phyloP scores from a whole-genome alignment of 1,140 invertebrate genomes.

The Atta cephalotes region DNA sequence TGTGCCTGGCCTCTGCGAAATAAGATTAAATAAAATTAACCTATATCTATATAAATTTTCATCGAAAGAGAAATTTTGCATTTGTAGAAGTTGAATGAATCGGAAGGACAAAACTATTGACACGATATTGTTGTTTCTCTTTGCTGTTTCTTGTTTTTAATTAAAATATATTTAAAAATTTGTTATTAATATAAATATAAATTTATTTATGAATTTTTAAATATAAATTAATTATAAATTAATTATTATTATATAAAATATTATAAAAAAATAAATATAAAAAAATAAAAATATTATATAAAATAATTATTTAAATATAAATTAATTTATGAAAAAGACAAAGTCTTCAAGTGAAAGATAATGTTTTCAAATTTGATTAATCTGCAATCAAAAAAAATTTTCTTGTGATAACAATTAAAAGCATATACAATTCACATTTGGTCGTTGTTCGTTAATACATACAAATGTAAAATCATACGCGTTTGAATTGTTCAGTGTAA shows the following conservation, averaged over 20 bases:
- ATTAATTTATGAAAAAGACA: not conserved
- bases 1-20: not conserved
- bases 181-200: not conserved
- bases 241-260: too few relatives aligned
- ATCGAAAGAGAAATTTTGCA: conserved; percentile 19
- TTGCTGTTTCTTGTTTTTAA: not conserved
- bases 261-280: too few relatives aligned
- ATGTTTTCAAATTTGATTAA: not conserved
- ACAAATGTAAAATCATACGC: not conserved
- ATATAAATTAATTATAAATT: not conserved
- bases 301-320: too few relatives aligned
- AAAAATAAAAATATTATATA: too few relatives aligned
- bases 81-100: not conserved
- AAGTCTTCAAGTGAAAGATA: not conserved
- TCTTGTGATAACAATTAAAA: not conserved
- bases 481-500: not conserved
- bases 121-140: not conserved
- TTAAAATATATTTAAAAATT: not conserved
- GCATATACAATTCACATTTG: not conserved
- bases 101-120: not conserved
- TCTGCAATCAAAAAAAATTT: not conserved
- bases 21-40: conserved; percentile 41
- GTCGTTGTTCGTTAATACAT: not conserved
- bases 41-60: conserved; percentile 5
- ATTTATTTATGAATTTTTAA: too few relatives aligned